Evolutionary conservation across 2,797 vertebrate genomes (phyloP).

Genomic region (Enteromius radiatus): DNA sequence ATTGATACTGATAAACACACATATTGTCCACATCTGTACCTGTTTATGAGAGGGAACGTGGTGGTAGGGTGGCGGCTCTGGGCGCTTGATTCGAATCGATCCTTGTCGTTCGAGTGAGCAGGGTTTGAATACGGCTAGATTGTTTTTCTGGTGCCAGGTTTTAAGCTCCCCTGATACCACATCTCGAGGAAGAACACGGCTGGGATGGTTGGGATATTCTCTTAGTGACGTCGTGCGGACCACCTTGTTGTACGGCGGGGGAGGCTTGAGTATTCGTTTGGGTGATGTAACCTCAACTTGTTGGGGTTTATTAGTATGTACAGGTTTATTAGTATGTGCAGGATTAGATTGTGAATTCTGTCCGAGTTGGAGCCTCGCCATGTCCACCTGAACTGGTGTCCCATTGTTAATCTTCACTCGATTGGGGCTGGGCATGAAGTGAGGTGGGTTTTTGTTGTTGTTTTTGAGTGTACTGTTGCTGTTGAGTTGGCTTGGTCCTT

Average conservation of each 20-base stretch:
- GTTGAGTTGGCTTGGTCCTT: conserved; percentile 49
- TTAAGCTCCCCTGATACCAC: conserved; percentile 86
- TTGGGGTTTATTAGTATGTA: conserved; percentile 45
- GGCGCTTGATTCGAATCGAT: conserved; percentile 69
- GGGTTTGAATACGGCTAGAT: conserved; percentile 70
- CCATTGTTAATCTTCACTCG: conserved; percentile 42
- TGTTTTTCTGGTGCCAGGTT: conserved; percentile 86
- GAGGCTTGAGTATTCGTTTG: conserved; percentile 69
- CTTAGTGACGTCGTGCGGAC: conserved; percentile 84
- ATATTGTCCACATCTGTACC: conserved; percentile 58
- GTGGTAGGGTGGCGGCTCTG: conserved; percentile 72
- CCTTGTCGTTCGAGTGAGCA: conserved; percentile 76
- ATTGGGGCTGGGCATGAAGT: background rate
- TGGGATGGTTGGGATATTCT: conserved; percentile 77
- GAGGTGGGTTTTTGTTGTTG: conserved; percentile 48
- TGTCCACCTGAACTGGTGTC: conserved; percentile 59
- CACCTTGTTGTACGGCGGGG: conserved; percentile 80
- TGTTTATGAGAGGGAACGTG: conserved; percentile 60
- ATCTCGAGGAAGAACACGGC: conserved; percentile 77
- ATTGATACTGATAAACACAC: background rate
- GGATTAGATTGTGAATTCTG: conserved; percentile 39
- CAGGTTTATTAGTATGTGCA: conserved; percentile 48
- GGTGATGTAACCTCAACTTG: conserved; percentile 52
- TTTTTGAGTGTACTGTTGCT: conserved; percentile 55
- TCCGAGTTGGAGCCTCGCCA: conserved; percentile 64